Conservation (phyloP, 1,140 invertebrate species). For the Cephus cinctus region DNA sequence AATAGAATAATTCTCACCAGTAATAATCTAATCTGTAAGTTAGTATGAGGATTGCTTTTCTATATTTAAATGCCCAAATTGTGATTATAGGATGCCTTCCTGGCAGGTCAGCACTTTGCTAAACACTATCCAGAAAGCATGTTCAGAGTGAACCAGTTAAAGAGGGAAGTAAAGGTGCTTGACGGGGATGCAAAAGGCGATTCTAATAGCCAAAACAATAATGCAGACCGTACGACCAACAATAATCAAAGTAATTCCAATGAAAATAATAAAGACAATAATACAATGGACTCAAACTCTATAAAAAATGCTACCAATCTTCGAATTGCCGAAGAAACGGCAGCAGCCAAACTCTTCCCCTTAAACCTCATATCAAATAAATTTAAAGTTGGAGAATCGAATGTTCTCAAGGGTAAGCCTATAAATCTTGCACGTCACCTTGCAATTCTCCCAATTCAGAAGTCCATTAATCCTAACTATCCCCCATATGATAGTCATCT, state of each 20-base stretch:
- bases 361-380: constrained; percentile 43
- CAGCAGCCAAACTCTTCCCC: constrained; percentile 47
- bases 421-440: too few relatives aligned
- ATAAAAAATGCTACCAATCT: constrained; percentile 19
- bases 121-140: constrained; percentile 68
- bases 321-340: constrained; percentile 39
- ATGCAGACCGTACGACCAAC: background rate
- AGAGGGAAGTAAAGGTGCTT: constrained; percentile 32
- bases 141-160: constrained; percentile 37
- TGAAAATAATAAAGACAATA: constrained; percentile 8
- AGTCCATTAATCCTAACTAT: too few relatives aligned
- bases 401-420: constrained; percentile 40
- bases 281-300: constrained; percentile 15
- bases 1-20: too few relatives aligned
- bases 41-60: too few relatives aligned
- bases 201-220: constrained; percentile 16
- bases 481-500: too few relatives aligned
- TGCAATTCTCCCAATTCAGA: too few relatives aligned
- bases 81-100: constrained; percentile 64
- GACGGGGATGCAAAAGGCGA: constrained; percentile 6
- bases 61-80: too few relatives aligned
- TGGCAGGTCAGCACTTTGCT: constrained; percentile 80
- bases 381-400: constrained; percentile 40
- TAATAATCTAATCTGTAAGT: too few relatives aligned
- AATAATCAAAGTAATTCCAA: constrained; percentile 1